phyloP scores from a whole-genome alignment of 1,140 invertebrate species.

The Leptonema lineaticorne region DNA sequence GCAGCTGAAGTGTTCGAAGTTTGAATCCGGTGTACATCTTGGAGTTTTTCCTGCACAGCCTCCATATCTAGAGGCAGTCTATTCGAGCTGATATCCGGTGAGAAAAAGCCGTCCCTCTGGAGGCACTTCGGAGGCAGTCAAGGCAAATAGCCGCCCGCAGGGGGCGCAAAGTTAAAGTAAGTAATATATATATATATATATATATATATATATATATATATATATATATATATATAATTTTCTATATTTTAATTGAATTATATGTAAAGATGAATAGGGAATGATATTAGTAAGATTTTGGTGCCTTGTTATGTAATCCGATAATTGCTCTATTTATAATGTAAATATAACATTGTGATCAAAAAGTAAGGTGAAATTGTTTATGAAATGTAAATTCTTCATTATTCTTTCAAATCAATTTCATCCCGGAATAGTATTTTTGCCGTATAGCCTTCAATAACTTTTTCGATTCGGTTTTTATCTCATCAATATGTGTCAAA shows the following conservation, averaged over 20 bases:
- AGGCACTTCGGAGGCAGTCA: slow-evolving; percentile 68
- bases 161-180: slow-evolving; percentile 68
- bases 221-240: not conserved
- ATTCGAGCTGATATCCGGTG: slow-evolving; percentile 9
- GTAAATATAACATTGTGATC: not conserved
- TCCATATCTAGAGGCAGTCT: not conserved
- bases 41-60: not conserved
- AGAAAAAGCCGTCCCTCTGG: slow-evolving; percentile 54
- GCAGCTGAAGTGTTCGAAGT: not conserved
- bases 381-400: no score
- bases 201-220: not conserved
- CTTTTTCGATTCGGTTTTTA: no score
- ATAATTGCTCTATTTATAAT: no score
- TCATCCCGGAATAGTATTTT: no score
- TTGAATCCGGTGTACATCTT: not conserved
- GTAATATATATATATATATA: slow-evolving; percentile 34
- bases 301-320: no score
- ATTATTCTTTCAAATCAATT: no score
- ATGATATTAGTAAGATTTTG: no score
- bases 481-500: no score
- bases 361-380: no score
- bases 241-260: not conserved
- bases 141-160: slow-evolving; percentile 68
- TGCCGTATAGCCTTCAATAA: no score
- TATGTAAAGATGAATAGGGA: no score